Conservation (phyloP, 2,888 invertebrate genomes). For the Palloptera scutellata region DNA sequence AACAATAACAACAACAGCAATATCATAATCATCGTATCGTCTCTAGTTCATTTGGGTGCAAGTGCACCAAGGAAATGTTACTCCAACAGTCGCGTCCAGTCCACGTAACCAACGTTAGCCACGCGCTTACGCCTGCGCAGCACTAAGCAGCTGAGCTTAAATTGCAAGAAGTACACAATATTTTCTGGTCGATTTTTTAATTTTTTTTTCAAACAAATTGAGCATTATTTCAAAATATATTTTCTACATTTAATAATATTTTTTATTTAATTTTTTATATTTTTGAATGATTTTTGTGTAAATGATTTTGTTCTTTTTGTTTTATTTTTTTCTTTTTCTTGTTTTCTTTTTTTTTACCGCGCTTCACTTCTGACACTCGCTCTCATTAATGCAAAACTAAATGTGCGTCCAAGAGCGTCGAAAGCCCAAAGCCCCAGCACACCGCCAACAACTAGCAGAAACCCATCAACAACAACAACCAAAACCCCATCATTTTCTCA, state of each 20-base stretch:
- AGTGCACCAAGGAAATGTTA: neutral
- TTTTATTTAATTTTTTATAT: conserved; percentile 21
- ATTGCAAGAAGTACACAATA: neutral
- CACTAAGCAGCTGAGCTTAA: too few species aligned
- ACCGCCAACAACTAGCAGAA: conserved; percentile 21
- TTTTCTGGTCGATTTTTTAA: neutral
- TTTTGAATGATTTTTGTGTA: conserved; percentile 20
- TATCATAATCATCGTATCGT: neutral
- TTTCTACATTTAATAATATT: conserved; percentile 12
- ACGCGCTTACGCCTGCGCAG: too few species aligned
- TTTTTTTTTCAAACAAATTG: too few species aligned
- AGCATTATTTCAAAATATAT: too few species aligned
- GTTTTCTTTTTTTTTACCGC: conserved; percentile 24
- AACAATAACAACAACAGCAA: neutral
- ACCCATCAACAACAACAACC: conserved; percentile 23
- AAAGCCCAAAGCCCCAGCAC: conserved; percentile 33
- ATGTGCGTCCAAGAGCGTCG: conserved; percentile 42
- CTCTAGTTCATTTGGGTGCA: too few species aligned
- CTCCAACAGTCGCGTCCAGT: conserved; percentile 15
- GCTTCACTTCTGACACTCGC: conserved; percentile 48
- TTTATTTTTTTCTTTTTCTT: conserved; percentile 25
- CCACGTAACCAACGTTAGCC: too few species aligned
- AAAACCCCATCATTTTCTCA: conserved; percentile 26
- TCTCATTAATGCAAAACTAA: conserved; percentile 64
- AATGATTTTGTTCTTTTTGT: conserved; percentile 25